Base-by-base conservation (phyloP, 1,140 invertebrate genomes). In the Drosophila sucinea region DNA sequence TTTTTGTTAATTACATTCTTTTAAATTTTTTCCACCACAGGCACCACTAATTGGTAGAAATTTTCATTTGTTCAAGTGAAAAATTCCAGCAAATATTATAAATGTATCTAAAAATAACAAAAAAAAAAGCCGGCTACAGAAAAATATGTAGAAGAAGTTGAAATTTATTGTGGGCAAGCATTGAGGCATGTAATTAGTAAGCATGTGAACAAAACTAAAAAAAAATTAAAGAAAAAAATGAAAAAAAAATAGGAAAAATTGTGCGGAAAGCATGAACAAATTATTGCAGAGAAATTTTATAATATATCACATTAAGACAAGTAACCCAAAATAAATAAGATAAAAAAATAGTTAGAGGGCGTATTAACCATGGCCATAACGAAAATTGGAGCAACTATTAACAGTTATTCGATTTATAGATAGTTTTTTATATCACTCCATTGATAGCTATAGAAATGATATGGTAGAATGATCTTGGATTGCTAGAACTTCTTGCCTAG, bases 1-100 rank as follows among this genome's bases (percentile, higher is more conserved):
- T 68, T 70, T 80, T 67, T 74, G 70, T 72, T 72, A 79, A 79
- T 79, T 78, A 69, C 75, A 78, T 78, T 77, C 61, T 76, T 78
- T 66, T 44, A 58, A 51, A 67, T 35, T 57, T 38, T 38, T 60
- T 17, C 32, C 7, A 71, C 47, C 66, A 60, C 35, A 51, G 38
- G 57, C 64, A 32, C 35, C 44, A 64, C 77, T 80, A 80, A 80
- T 80, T 80, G 77, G 71, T 68, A 75, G 60, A 79, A 70, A 79
- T 79, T 80, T 74, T 58, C 70, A 79, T 79, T 79, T 79, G 76
- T 73, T 79, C 61, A 35, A 73, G 57, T 79, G 76, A 55, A 74
- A 78, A 78, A 78, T 77, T 51, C 27, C 32, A 67, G 51, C 1
- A 10, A 38, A 38, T 10, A 11, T 1, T 30, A 10, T 10, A 38